Evolutionary conservation across 2,888 invertebrate species (phyloP), one percentile per base, ranked within the genome.

Genomic region (Drosophila yooni): DNA sequence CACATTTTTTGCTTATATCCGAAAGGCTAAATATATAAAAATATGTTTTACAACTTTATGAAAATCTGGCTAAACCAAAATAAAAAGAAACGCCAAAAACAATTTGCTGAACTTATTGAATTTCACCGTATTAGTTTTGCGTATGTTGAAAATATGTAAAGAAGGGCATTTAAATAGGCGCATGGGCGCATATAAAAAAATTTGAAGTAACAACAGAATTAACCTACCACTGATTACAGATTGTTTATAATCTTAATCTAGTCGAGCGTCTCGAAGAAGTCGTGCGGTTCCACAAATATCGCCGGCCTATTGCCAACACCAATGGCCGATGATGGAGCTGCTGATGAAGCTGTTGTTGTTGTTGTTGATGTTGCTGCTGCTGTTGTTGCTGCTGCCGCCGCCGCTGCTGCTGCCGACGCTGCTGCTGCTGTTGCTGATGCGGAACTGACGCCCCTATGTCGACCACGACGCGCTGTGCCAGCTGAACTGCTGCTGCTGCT

Each of bases 121-220:
- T 48, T 48, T 56, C 15, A 58, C 38, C 29, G 70, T 54, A 62
- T 56, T 60, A 38, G 25, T 43, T 74, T 33, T 31, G 52, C 65
- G 65, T 62, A 36, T 59, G 51, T 56, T 60, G 40, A 63, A 74
- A 69, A 52, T 56, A 63, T 71, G 62, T 31, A 62, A 71, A 67
- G 70, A 78, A 75, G 64, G 76, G 36, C 46, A 65, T 78, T 46
- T 57, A 74, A 76, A 76, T 74, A 61, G 54, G 67, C 77, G 74
- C 76, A 31, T 51, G 13, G 27, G 53, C 57, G 74, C 46, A 43
- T 36, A 58, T 65, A 67, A 59, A 75, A 83, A 74, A 82, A 52
- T n/a, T 73, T 69, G 29, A 82, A 82, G 56, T 83, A 86, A 88
- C 82, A 89, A 88, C 89, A 81, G 89, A 82, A 88, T 83, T 81